These are phyloP conservation scores for Willisornis vidua DNA, from an alignment of 2,113 vertebrate species.

Conservation along the genomic window DNA sequence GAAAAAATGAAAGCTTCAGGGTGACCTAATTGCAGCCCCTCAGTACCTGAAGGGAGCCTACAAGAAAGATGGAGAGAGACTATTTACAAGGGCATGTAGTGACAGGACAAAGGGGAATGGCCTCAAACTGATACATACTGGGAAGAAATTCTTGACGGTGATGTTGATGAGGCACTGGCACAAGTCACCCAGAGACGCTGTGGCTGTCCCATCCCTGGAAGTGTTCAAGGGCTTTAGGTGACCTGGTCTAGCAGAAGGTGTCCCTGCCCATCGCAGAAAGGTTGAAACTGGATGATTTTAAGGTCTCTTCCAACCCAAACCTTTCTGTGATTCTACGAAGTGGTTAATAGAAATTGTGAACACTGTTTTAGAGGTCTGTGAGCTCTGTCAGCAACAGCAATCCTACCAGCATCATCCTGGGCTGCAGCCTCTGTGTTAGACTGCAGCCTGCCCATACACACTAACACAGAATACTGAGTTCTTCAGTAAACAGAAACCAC, in stretches of 20 bases:
- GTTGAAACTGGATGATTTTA: not conserved
- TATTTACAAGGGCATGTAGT: not conserved
- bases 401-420: not conserved
- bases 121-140: not conserved
- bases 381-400: not conserved
- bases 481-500: not conserved
- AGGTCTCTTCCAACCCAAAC: not conserved
- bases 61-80: not conserved
- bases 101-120: not conserved
- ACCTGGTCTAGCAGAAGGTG: not conserved
- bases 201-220: too few relatives aligned
- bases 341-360: not conserved
- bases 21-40: not conserved
- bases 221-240: too few relatives aligned
- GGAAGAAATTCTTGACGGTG: not conserved
- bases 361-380: not conserved
- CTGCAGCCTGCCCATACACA: not conserved
- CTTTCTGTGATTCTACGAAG: not conserved
- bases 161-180: not conserved
- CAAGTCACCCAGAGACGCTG: not conserved
- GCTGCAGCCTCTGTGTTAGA: not conserved
- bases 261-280: accelerated
- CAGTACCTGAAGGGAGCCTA: not conserved
- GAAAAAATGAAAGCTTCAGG: not conserved
- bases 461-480: not conserved